Base-by-base conservation (phyloP, 2,888 invertebrate species). In the Machimus rusticus region DNA sequence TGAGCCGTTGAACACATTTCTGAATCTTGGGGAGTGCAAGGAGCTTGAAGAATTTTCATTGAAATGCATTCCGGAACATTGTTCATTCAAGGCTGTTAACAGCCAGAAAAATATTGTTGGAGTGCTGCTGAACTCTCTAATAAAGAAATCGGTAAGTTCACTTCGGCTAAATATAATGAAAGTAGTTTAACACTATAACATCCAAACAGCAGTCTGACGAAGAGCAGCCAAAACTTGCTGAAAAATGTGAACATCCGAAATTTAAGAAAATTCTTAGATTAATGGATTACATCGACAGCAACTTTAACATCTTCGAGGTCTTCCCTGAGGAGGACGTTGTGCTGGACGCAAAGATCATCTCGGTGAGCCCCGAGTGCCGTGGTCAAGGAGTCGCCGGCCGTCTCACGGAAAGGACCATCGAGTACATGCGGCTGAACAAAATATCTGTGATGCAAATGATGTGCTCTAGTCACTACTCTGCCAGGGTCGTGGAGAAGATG, bases 381-480 rank as follows among this genome's bases (percentile, higher is more conserved):
- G 93, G 93, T 0, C 74, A 92, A 87, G 93, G 93, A 74, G 92
- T 93, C 88, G 93, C 93, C 5, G 93, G 93, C 0, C 90, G 90
- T 2, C 89, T 93, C 9, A 93, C 92, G 1, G 92, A 92, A 88
- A 89, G 89, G 2, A 90, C 90, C 0, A 90, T 92, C 23, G 92
- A 92, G 6, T 92, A 91, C 88, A 92, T 93, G 92, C 90, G 90
- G 0, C 90, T 91, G 31, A 89, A 92, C 43, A 89, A 91, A 0
- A 92, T 93, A 78, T 90, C 90, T n/a, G 92, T 96, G 8, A 94
- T 96, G 88, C 94, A 96, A 37, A 94, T 95, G 74, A 95, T 97
- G 89, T 96, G 97, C 88, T 95, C 96, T 5, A 97, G 97, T 90
- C 94, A 95, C 88, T 97, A 94, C 92, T 96, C 97, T 1, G 96